phyloP scores from a whole-genome alignment of 2,113 vertebrate genomes.

The Cavia porcellus region DNA sequence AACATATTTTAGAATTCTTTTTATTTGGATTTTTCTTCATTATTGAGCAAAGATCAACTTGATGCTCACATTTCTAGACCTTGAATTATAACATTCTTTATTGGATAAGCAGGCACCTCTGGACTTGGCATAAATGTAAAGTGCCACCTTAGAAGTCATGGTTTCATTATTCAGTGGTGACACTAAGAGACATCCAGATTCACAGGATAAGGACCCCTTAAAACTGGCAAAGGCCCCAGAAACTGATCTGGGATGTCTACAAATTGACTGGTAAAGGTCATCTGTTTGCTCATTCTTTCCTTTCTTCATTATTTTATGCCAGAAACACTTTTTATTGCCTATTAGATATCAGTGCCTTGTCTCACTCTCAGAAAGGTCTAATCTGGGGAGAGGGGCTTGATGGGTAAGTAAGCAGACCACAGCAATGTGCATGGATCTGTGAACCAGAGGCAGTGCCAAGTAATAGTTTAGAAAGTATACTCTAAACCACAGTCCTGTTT shows the following conservation, averaged over 20 bases:
- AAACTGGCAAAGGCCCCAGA: not conserved
- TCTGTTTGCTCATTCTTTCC: not conserved
- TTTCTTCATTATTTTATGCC: conserved; percentile 4
- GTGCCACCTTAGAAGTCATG: not conserved
- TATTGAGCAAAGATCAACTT: conserved; percentile 1
- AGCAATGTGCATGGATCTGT: not conserved
- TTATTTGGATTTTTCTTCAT: conserved; percentile 16
- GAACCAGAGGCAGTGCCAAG: not conserved
- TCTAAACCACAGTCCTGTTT: conserved; percentile 10
- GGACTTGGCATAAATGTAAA: conserved; percentile 5
- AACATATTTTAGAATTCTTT: conserved; percentile 43
- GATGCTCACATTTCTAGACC: conserved; percentile 39
- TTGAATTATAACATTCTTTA: conserved; percentile 2
- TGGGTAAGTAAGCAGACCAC: not conserved
- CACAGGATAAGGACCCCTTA: not conserved
- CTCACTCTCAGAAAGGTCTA: not conserved
- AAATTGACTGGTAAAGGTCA: not conserved
- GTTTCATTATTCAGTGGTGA: not conserved
- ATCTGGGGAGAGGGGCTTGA: not conserved
- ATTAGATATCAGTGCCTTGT: not conserved
- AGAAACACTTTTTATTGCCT: conserved; percentile 10
- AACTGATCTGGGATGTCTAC: not conserved
- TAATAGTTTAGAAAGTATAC: not conserved
- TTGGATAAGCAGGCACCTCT: not conserved
- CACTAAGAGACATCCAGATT: not conserved